phyloP scores from a whole-genome alignment of 2,113 vertebrate genomes.

The Elachura formosa region DNA sequence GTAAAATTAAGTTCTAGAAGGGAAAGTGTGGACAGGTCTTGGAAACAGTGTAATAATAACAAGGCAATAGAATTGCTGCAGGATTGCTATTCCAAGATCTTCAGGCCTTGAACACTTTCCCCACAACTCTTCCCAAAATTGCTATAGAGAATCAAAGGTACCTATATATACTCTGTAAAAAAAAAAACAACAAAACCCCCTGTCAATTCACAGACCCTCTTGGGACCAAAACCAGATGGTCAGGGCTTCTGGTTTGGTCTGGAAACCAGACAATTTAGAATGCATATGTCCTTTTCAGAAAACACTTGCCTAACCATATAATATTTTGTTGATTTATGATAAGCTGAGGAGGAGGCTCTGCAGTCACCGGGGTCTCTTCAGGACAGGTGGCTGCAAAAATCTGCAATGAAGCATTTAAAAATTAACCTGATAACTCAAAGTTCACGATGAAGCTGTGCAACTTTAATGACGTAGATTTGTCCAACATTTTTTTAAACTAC shows the following conservation, averaged over 20 bases:
- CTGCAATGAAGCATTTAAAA: not conserved
- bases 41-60: not conserved
- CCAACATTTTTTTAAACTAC: not conserved
- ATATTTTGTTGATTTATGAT: not conserved
- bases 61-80: not conserved
- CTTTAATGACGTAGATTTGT: not conserved
- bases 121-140: not conserved
- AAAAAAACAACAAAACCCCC: not conserved
- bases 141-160: not conserved
- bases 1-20: not conserved
- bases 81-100: not conserved
- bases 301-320: not conserved
- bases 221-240: not conserved
- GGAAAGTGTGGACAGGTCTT: not conserved
- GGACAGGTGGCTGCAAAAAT: not conserved
- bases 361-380: not conserved
- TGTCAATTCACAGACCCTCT: not conserved
- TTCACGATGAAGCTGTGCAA: not conserved
- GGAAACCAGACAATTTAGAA: fast-evolving
- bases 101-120: not conserved
- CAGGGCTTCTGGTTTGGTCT: no score
- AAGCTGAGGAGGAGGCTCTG: not conserved
- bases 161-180: not conserved
- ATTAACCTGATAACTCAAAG: constrained; percentile 44
- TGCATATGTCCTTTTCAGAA: not conserved